phyloP scores from a whole-genome alignment of 2,797 vertebrate species.

The Coreius guichenoti region DNA sequence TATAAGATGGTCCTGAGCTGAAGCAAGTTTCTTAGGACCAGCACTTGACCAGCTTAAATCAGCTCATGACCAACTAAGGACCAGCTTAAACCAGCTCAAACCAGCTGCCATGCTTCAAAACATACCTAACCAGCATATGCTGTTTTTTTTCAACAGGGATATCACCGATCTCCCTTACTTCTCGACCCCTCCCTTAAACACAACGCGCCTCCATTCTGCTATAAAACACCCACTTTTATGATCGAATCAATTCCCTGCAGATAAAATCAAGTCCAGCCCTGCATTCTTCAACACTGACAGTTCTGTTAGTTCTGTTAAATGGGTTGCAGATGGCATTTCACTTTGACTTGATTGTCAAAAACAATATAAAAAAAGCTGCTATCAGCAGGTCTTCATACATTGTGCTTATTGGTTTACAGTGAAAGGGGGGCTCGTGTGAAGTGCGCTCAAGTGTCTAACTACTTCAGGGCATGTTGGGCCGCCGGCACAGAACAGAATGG shows the following conservation, averaged over 20 bases:
- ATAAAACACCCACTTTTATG: background rate
- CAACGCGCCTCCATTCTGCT: background rate
- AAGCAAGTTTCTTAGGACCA: no score
- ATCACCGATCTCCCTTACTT: background rate
- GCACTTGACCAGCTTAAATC: no score
- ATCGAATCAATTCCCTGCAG: background rate
- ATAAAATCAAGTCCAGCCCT: background rate
- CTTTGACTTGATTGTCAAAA: constrained; percentile 8
- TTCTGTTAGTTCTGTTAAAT: background rate
- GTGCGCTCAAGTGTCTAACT: constrained; percentile 63
- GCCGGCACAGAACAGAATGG: constrained; percentile 59
- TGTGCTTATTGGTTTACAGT: constrained; percentile 49
- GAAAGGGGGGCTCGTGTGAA: constrained; percentile 51
- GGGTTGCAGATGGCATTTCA: background rate
- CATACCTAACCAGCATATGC: no score
- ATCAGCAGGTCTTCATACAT: constrained; percentile 42
- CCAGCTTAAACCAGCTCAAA: no score
- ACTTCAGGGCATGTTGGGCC: constrained; percentile 60
- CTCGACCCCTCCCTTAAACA: background rate
- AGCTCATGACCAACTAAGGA: no score
- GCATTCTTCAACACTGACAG: background rate
- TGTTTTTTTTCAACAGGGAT: no score
- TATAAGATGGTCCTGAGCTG: no score
- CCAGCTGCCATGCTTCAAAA: no score
- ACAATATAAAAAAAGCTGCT: constrained; percentile 4